Percentiles rank a stretch among this genome's conserved stretches.
Conservation (phyloP, 2,888 invertebrate species). For the Dasysyrphus tricinctus region DNA sequence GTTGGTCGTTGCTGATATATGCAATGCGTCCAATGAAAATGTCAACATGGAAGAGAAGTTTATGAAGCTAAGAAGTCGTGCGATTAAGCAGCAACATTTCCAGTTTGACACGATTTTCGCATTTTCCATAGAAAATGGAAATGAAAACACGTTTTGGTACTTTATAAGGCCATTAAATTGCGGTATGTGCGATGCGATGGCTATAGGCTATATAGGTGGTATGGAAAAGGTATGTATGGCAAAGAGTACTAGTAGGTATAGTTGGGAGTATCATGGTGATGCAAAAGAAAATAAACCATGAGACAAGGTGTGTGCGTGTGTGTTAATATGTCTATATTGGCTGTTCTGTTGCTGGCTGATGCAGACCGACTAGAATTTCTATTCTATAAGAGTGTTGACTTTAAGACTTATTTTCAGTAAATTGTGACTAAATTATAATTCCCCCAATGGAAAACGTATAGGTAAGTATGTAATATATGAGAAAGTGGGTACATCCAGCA, state of each 20-base stretch:
- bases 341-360: background rate
- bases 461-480: background rate
- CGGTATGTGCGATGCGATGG: slow-evolving; percentile 25
- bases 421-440: slow-evolving; percentile 21
- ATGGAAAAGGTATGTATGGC: background rate
- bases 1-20: slow-evolving; percentile 3
- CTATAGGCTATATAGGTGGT: background rate
- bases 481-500: too few species aligned
- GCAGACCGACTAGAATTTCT: slow-evolving; percentile 7
- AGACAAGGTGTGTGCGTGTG: background rate
- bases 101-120: slow-evolving; percentile 74
- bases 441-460: background rate
- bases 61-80: slow-evolving; percentile 64
- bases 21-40: slow-evolving; percentile 57
- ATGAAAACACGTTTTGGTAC: slow-evolving; percentile 75
- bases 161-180: slow-evolving; percentile 70
- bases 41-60: slow-evolving; percentile 56
- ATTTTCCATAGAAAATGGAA: slow-evolving; percentile 72
- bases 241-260: background rate
- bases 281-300: slow-evolving; percentile 9
- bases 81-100: slow-evolving; percentile 73
- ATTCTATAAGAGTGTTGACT: slow-evolving; percentile 32
- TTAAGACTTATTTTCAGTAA: slow-evolving; percentile 16
- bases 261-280: background rate
- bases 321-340: too few species aligned